phyloP scores from a whole-genome alignment of 2,113 vertebrate genomes.

The Proterorhinus semilunaris region DNA sequence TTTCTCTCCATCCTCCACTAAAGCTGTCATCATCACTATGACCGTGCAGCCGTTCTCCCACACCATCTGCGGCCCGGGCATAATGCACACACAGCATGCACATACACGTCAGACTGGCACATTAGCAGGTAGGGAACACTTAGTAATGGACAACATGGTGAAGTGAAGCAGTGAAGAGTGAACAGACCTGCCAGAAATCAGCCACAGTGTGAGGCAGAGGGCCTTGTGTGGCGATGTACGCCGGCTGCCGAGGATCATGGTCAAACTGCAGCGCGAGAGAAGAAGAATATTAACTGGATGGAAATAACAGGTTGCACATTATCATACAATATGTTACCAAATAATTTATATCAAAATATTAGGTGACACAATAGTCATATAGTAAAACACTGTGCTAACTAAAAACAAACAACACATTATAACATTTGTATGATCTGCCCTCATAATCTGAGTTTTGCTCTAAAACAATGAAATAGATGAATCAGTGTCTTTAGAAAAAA shows the following conservation, averaged over 20 bases:
- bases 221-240: conserved; percentile 95
- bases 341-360: too few relatives aligned
- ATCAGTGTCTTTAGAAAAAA: too few relatives aligned
- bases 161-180: background rate
- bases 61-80: conserved; percentile 83
- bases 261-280: conserved; percentile 80
- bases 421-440: too few relatives aligned
- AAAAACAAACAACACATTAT: too few relatives aligned
- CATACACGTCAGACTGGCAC: background rate
- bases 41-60: conserved; percentile 98
- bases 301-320: background rate
- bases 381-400: too few relatives aligned
- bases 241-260: conserved; percentile 93
- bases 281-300: background rate
- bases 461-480: too few relatives aligned
- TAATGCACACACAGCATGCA: background rate
- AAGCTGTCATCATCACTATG: conserved; percentile 94
- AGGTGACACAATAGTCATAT: too few relatives aligned
- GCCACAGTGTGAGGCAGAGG: conserved; percentile 91
- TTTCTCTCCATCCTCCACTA: conserved; percentile 92
- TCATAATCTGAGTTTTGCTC: too few relatives aligned
- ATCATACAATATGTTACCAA: too few relatives aligned
- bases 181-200: conserved; percentile 96
- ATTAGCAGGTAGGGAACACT: conserved; percentile 1
- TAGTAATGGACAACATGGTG: background rate